These are phyloP conservation scores for Chaunax sp. DNA, from an alignment of 2,797 vertebrate genomes.

Conservation along the genomic window DNA sequence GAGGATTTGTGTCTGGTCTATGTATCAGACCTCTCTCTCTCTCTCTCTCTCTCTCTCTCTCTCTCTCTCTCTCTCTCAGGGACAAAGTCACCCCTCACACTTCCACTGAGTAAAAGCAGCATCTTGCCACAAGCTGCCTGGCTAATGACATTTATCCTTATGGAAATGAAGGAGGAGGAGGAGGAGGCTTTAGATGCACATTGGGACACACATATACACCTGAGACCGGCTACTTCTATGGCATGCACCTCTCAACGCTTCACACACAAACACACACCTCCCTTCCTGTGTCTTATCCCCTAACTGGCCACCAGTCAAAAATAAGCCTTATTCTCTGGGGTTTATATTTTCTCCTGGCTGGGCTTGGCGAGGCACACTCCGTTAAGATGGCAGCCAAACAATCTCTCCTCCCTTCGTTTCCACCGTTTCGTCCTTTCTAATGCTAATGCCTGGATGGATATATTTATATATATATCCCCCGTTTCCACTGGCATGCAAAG, in stretches of 20 bases:
- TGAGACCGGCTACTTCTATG: constrained; percentile 70
- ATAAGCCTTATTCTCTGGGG: constrained; percentile 78
- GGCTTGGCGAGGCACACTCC: constrained; percentile 70
- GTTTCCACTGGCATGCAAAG: constrained; percentile 64
- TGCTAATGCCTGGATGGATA: constrained; percentile 81
- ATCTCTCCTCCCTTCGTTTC: constrained; percentile 72
- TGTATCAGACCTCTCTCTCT: constrained; percentile 74
- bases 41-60: too few species aligned
- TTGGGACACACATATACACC: constrained; percentile 73
- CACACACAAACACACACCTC: constrained; percentile 51
- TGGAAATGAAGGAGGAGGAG: constrained; percentile 68
- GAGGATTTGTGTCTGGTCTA: constrained; percentile 85
- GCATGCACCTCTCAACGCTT: constrained; percentile 49
- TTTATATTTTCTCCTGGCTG: constrained; percentile 75
- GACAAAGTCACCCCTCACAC: constrained; percentile 76
- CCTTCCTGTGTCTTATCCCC: constrained; percentile 70
- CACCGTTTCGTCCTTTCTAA: constrained; percentile 77
- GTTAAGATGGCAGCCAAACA: constrained; percentile 78
- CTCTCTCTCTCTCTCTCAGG: too few species aligned
- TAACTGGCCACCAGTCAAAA: constrained; percentile 82
- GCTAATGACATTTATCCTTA: constrained; percentile 80
- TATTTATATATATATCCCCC: too few species aligned
- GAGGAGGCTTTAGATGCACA: constrained; percentile 72
- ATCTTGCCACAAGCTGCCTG: constrained; percentile 66
- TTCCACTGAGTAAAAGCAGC: constrained; percentile 56